Base-by-base conservation (phyloP, 2,888 invertebrate genomes). In the Coelinius sp. region DNA sequence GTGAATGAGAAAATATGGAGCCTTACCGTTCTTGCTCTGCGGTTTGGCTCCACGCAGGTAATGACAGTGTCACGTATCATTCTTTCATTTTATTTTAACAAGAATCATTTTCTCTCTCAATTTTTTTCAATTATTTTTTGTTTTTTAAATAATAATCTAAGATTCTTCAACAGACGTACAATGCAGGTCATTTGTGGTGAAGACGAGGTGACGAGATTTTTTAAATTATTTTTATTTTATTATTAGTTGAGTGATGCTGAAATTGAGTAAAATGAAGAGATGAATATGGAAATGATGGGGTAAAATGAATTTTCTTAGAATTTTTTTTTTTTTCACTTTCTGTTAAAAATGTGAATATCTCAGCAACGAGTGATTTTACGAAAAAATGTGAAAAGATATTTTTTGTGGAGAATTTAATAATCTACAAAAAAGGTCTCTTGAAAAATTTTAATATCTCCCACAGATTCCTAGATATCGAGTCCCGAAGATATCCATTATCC, bases 11-110 rank as follows among this genome's bases (percentile, higher is more conserved):
- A 59, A 56, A 64, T 10, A 71, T 72, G 78, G 78, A 80, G 80
- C 79, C 80, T 86, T 85, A 86, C 86, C 84, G 85, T 86, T 84
- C 82, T 81, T 65, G 83, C 83, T 84, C 85, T 84, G 84, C 84
- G 85, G 81, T 84, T 86, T 76, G 84, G 81, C 82, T 86, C 86
- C 81, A 84, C 79, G 79, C 86, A 86, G 85, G 85, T 86, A 83
- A 86, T 84, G 80, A 86, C 82, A 79, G 86, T 86, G 79, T 86
- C 86, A 79, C 86, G 86, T 86, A 84, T 86, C 86, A 86, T 86
- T 84, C 85, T 86, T 82, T 85, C 85, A 86, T 85, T 82, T 85
- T 83, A 86, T 81, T 80, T 82, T 83, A 73, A 76, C 81, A 83
- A 68, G 74, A 74, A 63, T 68, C 53, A 68, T 68, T 76, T 75